phyloP scores from a whole-genome alignment of 2,797 vertebrate genomes.

The Pagetopsis macropterus region DNA sequence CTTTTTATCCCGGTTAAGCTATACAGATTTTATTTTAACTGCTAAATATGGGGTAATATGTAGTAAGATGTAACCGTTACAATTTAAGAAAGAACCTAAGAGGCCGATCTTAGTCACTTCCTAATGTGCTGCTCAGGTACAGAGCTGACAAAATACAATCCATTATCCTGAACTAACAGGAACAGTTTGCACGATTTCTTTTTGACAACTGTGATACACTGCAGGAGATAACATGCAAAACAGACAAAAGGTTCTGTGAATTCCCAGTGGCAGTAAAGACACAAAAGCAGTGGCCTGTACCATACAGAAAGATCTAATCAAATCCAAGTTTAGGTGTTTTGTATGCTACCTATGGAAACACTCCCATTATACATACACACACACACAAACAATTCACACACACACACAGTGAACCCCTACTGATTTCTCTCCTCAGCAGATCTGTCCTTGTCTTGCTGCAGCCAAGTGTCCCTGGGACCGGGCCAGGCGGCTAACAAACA shows the following conservation, averaged over 20 bases:
- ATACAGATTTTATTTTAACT: slow-evolving; percentile 5
- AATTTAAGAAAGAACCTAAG: slow-evolving; percentile 2
- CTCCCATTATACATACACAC: too few relatives aligned
- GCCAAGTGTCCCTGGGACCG: slow-evolving; percentile 50
- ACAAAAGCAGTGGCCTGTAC: slow-evolving; percentile 12
- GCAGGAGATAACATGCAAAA: slow-evolving; percentile 10
- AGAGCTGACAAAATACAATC: slow-evolving; percentile 18
- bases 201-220: slow-evolving; percentile 11
- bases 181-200: slow-evolving; percentile 14
- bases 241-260: slow-evolving; percentile 4
- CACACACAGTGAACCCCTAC: slow-evolving; percentile 5
- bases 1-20: slow-evolving; percentile 19
- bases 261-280: slow-evolving; percentile 3
- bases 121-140: slow-evolving; percentile 15
- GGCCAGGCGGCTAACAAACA: slow-evolving; percentile 62
- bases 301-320: slow-evolving; percentile 23
- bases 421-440: slow-evolving; percentile 34
- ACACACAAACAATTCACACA: too few relatives aligned
- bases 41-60: slow-evolving; percentile 9
- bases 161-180: slow-evolving; percentile 23
- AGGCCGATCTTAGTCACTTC: slow-evolving; percentile 23
- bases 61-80: not conserved
- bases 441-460: slow-evolving; percentile 38
- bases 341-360: not conserved
- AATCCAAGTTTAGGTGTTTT: not conserved